Conservation (phyloP, 2,113 vertebrate species). For the Mesoclemmys tuberculata region DNA sequence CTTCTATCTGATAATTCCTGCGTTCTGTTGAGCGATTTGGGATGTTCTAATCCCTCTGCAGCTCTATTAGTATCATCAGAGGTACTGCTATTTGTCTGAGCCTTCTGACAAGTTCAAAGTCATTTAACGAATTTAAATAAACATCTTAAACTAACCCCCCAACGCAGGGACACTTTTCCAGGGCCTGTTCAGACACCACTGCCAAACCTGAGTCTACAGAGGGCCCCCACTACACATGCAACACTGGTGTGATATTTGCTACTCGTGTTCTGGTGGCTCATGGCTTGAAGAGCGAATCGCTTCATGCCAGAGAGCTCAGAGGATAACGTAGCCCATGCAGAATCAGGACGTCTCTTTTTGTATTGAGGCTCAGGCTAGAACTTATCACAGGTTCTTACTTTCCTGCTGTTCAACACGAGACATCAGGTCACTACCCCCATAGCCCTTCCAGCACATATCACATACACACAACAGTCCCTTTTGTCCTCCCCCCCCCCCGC, state of each 20-base stretch:
- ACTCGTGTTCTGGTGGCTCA: not conserved
- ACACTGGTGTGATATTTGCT: not conserved
- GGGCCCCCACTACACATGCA: not conserved
- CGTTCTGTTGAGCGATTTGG: not conserved
- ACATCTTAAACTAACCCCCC: rapidly evolving
- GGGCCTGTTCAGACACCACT: not conserved
- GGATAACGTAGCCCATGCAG: not conserved
- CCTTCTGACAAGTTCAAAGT: rapidly evolving
- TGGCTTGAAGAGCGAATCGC: rapidly evolving
- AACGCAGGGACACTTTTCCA: rapidly evolving
- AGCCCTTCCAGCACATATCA: not conserved
- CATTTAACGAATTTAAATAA: not conserved
- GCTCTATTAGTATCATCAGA: rapidly evolving
- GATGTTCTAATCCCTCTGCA: not conserved
- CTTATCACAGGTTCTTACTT: rapidly evolving
- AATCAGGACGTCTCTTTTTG: not conserved
- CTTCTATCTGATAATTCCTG: rapidly evolving
- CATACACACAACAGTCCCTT: not conserved
- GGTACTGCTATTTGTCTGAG: rapidly evolving
- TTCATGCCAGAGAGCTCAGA: not conserved
- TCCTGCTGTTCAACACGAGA: not conserved
- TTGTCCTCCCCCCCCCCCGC: not conserved
- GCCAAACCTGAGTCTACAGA: rapidly evolving
- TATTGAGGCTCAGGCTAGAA: not conserved
- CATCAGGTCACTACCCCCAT: not conserved